Percentiles rank a stretch among this genome's conserved stretches.
These are phyloP conservation scores for Amphiprion percula DNA, from an alignment of 2,113 vertebrate species.

Conservation along the genomic window DNA sequence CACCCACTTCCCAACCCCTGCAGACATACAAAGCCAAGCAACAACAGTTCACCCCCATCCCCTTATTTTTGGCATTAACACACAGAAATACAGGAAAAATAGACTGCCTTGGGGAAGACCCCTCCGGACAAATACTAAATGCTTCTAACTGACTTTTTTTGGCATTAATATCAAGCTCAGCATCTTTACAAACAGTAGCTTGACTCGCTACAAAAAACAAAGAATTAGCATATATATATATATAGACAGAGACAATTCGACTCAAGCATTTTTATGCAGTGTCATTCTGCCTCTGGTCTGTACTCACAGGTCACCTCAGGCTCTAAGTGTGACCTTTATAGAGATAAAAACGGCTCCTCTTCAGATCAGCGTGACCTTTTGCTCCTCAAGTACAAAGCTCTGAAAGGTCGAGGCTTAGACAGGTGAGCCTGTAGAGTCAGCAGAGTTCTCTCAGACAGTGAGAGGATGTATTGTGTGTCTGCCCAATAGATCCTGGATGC, in stretches of 20 bases:
- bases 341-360: slow-evolving; percentile 18
- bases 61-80: slow-evolving; percentile 21
- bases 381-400: slow-evolving; percentile 13
- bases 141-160: slow-evolving; percentile 6
- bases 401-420: slow-evolving; percentile 41
- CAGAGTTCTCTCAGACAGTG: neutral
- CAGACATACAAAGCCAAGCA: slow-evolving; percentile 44
- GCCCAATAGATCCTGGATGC: slow-evolving; percentile 1
- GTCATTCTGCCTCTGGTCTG: neutral
- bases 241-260: neutral
- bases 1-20: slow-evolving; percentile 32
- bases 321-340: slow-evolving; percentile 25
- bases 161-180: neutral
- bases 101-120: slow-evolving; percentile 7
- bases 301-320: neutral
- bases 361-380: slow-evolving; percentile 38
- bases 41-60: slow-evolving; percentile 16
- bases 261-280: neutral
- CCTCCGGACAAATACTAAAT: slow-evolving; percentile 45
- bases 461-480: slow-evolving; percentile 2
- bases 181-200: neutral
- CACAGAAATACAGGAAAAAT: slow-evolving; percentile 26
- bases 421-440: slow-evolving; percentile 45
- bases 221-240: too few relatives aligned
- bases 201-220: too few relatives aligned